Conservation (phyloP, 1,140 invertebrate genomes). For the Zaprionus gabonicus region DNA sequence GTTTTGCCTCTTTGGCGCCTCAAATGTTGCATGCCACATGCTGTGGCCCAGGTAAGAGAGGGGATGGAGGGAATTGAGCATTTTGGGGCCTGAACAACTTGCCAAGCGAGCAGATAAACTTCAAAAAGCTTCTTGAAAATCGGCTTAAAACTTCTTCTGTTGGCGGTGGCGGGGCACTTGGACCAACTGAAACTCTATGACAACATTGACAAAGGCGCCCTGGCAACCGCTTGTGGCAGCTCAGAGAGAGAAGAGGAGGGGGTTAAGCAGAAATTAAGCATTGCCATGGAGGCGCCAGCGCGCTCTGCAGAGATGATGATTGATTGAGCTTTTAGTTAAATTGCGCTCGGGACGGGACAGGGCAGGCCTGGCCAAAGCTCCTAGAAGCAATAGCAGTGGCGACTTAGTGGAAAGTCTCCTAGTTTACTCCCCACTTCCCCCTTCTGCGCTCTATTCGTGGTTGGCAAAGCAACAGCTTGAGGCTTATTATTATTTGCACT, state of each 20-base stretch:
- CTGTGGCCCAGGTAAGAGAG: slow-evolving; percentile 41
- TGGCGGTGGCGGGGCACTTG: neutral
- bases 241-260: neutral
- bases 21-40: slow-evolving; percentile 49
- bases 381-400: slow-evolving; percentile 31
- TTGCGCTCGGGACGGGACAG: slow-evolving; percentile 55
- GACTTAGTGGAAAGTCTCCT: slow-evolving; percentile 49
- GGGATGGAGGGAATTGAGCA: neutral
- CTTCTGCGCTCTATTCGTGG: neutral
- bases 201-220: slow-evolving; percentile 62
- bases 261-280: slow-evolving; percentile 62
- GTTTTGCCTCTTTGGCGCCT: slow-evolving; percentile 26
- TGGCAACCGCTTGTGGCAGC: neutral
- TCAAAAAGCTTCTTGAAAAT: slow-evolving; percentile 68
- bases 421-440: neutral
- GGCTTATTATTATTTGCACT: slow-evolving; percentile 33
- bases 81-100: slow-evolving; percentile 11
- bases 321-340: slow-evolving; percentile 80
- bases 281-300: slow-evolving; percentile 51
- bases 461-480: slow-evolving; percentile 57
- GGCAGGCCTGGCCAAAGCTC: slow-evolving; percentile 30
- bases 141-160: slow-evolving; percentile 67
- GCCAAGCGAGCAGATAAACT: slow-evolving; percentile 63
- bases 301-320: slow-evolving; percentile 58
- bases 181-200: slow-evolving; percentile 52